phyloP scores from a whole-genome alignment of 2,113 vertebrate species.

The Stegastes partitus region DNA sequence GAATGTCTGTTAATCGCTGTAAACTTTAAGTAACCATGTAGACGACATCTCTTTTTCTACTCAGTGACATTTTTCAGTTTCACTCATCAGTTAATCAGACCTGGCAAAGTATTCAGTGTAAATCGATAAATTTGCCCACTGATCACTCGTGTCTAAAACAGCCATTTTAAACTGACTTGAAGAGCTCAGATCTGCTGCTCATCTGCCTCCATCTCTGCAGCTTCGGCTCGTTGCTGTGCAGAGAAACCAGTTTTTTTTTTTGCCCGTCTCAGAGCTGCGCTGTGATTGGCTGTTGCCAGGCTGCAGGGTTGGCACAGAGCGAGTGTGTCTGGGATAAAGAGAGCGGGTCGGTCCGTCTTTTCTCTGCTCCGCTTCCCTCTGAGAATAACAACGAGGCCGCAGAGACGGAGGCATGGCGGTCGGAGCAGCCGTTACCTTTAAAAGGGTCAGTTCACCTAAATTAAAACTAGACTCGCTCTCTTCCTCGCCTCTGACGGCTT shows the following conservation, averaged over 20 bases:
- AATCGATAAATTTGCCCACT: no score
- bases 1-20: no score
- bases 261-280: constrained; percentile 14
- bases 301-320: constrained; percentile 47
- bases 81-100: no score
- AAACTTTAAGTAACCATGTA: no score
- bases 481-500: not conserved
- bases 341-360: constrained; percentile 11
- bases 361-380: constrained; percentile 25
- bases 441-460: constrained; percentile 14
- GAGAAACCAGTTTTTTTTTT: constrained; percentile 27
- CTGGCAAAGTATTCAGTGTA: no score
- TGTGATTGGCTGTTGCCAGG: constrained; percentile 73
- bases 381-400: constrained; percentile 53
- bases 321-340: constrained; percentile 41
- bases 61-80: no score
- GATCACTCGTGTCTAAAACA: not conserved
- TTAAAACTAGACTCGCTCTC: not conserved
- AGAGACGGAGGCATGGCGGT: not conserved
- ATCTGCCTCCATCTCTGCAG: not conserved
- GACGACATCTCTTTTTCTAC: no score
- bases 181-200: not conserved
- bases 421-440: not conserved
- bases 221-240: constrained; percentile 67
- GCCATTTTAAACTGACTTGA: not conserved